Evolutionary conservation across 1,140 invertebrate genomes (phyloP).

Genomic region (Cydia fagiglandana): DNA sequence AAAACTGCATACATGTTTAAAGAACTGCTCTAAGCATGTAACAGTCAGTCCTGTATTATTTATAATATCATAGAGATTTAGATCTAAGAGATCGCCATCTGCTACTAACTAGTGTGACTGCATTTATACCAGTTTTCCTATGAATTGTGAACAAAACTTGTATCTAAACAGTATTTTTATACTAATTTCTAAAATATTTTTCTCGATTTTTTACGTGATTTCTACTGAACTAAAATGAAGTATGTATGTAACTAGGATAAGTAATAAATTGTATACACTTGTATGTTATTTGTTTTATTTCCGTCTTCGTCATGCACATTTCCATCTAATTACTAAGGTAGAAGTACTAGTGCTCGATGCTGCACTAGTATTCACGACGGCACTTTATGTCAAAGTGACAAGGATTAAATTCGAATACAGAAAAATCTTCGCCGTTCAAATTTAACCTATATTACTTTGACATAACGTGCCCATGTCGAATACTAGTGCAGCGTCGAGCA

Average conservation of each 20-base stretch:
- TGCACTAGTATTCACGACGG: too few species aligned
- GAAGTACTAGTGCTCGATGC: too few species aligned
- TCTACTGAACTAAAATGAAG: conserved; percentile 63
- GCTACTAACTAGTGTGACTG: conserved; percentile 21
- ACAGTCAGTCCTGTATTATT: background rate
- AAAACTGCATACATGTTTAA: background rate
- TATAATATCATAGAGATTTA: conserved; percentile 2
- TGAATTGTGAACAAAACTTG: conserved; percentile 31
- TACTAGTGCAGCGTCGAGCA: too few species aligned
- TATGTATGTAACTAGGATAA: conserved; percentile 55
- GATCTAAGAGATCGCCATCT: conserved; percentile 24
- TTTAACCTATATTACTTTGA: too few species aligned
- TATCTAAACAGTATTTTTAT: conserved; percentile 72
- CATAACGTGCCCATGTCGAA: too few species aligned
- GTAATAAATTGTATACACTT: conserved; percentile 74
- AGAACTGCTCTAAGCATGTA: conserved; percentile 5
- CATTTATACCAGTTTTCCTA: conserved; percentile 28
- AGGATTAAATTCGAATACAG: too few species aligned
- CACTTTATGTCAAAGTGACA: too few species aligned
- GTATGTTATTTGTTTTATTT: conserved; percentile 51
- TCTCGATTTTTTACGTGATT: conserved; percentile 61
- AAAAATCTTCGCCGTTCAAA: too few species aligned
- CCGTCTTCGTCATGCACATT: conserved; percentile 21
- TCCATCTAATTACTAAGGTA: background rate
- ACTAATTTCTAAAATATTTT: conserved; percentile 69